Conservation (phyloP, 2,888 invertebrate species). For the Machimus rusticus region DNA sequence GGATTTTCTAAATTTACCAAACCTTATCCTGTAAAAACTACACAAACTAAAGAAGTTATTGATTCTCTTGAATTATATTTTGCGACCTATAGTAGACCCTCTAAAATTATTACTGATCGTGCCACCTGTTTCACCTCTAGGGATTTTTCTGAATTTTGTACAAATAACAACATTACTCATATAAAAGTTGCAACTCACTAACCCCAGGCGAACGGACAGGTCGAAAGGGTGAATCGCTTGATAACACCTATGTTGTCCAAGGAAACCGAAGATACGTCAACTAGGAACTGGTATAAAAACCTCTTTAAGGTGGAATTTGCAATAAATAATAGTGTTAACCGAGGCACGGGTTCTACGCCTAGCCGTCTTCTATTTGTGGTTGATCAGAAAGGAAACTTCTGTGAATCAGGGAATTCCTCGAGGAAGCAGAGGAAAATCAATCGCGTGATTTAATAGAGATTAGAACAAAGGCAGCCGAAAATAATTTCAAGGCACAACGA, state of each 20-base stretch:
- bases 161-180: not conserved
- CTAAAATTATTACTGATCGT: not conserved
- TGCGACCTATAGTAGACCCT: not conserved
- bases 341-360: not conserved
- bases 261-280: not conserved
- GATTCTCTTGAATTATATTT: too few relatives aligned
- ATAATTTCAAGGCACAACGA: too few relatives aligned
- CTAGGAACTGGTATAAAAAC: not conserved
- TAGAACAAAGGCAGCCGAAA: too few relatives aligned
- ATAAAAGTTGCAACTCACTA: not conserved
- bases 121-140: not conserved
- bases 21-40: too few relatives aligned
- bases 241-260: not conserved
- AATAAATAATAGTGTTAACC: not conserved
- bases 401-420: not conserved
- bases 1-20: too few relatives aligned
- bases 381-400: not conserved
- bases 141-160: too few relatives aligned
- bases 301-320: too few relatives aligned
- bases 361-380: not conserved
- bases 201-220: too few relatives aligned
- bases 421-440: too few relatives aligned
- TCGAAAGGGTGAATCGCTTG: not conserved
- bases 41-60: too few relatives aligned
- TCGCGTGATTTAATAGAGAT: too few relatives aligned